phyloP scores from a whole-genome alignment of 1,140 invertebrate species.

The Atta colombica region DNA sequence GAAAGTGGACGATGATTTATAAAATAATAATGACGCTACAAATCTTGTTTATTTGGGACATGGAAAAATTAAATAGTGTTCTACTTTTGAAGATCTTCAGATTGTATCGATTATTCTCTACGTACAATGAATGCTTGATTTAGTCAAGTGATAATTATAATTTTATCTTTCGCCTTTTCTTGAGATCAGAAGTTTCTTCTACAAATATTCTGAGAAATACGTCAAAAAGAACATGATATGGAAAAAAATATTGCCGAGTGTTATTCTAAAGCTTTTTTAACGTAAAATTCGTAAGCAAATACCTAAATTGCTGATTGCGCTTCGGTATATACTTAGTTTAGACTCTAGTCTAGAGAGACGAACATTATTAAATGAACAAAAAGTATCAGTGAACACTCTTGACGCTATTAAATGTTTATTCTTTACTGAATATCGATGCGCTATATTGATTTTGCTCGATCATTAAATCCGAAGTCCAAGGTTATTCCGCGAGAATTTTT shows the following conservation, averaged over 20 bases:
- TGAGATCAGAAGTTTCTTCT: background rate
- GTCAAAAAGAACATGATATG: no score
- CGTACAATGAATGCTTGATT: background rate
- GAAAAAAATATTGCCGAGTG: background rate
- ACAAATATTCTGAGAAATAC: background rate
- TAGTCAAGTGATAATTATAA: background rate
- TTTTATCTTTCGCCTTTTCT: background rate
- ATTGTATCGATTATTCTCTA: background rate
- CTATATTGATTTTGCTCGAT: constrained; percentile 5
- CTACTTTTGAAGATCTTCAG: background rate
- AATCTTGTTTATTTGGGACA: background rate
- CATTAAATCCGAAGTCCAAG: constrained; percentile 15
- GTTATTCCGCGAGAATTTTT: background rate
- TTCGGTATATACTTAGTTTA: constrained; percentile 4
- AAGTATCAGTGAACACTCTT: background rate
- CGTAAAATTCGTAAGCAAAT: constrained; percentile 11
- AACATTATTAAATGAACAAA: background rate
- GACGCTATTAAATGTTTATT: constrained; percentile 18
- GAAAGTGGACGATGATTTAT: constrained; percentile 21
- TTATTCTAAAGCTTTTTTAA: background rate
- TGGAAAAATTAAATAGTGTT: background rate
- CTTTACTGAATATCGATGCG: background rate
- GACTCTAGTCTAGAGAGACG: background rate
- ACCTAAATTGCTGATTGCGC: background rate
- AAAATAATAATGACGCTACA: background rate